Conservation (phyloP, 2,113 vertebrate genomes). For the Otis tarda region DNA sequence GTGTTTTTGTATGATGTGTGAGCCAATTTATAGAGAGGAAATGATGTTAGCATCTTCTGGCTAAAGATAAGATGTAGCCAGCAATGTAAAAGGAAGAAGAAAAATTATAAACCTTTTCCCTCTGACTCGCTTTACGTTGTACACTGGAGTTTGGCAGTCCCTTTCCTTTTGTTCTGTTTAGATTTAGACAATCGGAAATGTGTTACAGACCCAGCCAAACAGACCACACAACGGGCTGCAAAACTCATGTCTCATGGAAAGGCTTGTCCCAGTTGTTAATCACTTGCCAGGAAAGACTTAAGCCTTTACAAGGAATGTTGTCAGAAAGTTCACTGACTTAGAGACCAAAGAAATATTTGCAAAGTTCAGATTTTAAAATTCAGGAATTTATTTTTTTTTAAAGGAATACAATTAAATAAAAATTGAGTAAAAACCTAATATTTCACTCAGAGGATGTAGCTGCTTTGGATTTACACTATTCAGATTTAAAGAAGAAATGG, state of each 20-base stretch:
- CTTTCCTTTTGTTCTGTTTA: slow-evolving; percentile 27
- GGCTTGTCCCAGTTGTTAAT: neutral
- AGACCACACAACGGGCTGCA: slow-evolving; percentile 19
- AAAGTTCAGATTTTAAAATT: neutral
- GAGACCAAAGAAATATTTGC: neutral
- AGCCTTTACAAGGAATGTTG: neutral
- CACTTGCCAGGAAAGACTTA: neutral
- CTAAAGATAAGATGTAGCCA: slow-evolving; percentile 25
- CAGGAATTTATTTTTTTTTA: neutral
- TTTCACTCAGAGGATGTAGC: neutral
- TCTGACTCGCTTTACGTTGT: neutral
- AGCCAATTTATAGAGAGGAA: slow-evolving; percentile 16
- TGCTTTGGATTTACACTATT: neutral
- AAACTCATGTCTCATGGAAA: neutral
- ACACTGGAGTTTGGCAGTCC: neutral
- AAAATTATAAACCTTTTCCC: slow-evolving; percentile 30
- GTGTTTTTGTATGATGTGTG: neutral
- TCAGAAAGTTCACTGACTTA: slow-evolving; percentile 10
- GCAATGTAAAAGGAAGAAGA: slow-evolving; percentile 8
- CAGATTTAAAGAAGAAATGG: neutral
- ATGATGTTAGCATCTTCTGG: slow-evolving; percentile 4
- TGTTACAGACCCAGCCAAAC: slow-evolving; percentile 14
- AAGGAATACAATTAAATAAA: neutral
- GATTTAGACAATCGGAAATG: slow-evolving; percentile 19
- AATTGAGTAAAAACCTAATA: neutral